Evolutionary conservation across 2,113 vertebrate genomes (phyloP).

Genomic region (Ciconia stormi): DNA sequence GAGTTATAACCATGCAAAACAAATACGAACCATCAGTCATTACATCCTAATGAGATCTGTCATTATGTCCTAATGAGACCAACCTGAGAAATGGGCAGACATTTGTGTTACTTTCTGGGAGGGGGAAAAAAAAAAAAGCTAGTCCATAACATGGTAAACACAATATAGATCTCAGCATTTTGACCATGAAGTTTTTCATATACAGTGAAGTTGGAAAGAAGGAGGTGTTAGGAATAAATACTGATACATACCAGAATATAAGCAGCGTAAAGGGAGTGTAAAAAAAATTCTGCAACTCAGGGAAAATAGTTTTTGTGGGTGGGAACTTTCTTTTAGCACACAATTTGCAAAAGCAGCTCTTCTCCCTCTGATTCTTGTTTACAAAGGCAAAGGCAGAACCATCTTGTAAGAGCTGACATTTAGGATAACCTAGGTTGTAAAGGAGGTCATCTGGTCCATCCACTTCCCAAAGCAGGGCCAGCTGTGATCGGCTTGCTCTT

Average conservation of each 20-base stretch:
- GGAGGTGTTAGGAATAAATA: not conserved
- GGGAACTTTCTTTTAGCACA: not conserved
- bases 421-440: not conserved
- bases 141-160: not conserved
- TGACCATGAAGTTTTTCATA: not conserved
- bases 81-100: not conserved
- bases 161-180: not conserved
- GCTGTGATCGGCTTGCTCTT: not conserved
- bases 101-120: not conserved
- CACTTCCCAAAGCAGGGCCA: not conserved
- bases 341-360: not conserved
- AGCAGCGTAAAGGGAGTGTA: not conserved
- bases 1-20: not conserved
- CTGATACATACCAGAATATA: not conserved
- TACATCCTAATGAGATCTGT: not conserved
- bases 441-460: not conserved
- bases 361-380: not conserved
- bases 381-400: not conserved
- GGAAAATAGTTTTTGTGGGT: not conserved
- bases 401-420: not conserved
- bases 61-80: not conserved
- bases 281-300: not conserved
- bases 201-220: not conserved
- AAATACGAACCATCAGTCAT: not conserved
- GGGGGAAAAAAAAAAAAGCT: not conserved